Conservation (phyloP, 2,888 invertebrate genomes). For the Nowickia ferox region DNA sequence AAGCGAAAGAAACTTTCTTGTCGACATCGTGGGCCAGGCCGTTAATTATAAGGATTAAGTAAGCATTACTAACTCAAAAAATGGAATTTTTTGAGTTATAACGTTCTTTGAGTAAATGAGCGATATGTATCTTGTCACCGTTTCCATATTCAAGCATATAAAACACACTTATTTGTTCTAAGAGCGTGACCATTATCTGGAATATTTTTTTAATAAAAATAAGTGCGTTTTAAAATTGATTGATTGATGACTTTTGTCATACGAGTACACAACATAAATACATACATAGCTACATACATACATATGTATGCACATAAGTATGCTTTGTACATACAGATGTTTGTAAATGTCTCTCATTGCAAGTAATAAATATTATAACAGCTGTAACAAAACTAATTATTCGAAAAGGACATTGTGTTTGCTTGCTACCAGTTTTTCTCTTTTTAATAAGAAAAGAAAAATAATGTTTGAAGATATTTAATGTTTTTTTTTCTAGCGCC, state of each 20-base stretch:
- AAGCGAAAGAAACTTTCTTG: no score
- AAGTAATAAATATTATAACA: neutral
- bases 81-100: no score
- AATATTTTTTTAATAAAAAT: neutral
- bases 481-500: neutral
- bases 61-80: no score
- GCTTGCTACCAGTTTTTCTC: slow-evolving; percentile 5
- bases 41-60: no score
- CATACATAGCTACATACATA: no score
- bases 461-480: neutral
- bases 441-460: neutral
- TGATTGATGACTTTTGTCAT: slow-evolving; percentile 19
- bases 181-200: slow-evolving; percentile 7
- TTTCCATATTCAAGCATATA: neutral
- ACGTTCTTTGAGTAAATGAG: no score
- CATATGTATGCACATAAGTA: neutral
- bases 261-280: neutral
- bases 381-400: neutral
- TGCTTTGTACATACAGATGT: slow-evolving; percentile 19
- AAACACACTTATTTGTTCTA: neutral
- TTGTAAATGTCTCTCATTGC: neutral
- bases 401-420: slow-evolving; percentile 16
- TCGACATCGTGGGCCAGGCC: no score
- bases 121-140: neutral
- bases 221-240: neutral